Conservation (phyloP, 2,888 invertebrate genomes). For the Euzetes globulus region DNA sequence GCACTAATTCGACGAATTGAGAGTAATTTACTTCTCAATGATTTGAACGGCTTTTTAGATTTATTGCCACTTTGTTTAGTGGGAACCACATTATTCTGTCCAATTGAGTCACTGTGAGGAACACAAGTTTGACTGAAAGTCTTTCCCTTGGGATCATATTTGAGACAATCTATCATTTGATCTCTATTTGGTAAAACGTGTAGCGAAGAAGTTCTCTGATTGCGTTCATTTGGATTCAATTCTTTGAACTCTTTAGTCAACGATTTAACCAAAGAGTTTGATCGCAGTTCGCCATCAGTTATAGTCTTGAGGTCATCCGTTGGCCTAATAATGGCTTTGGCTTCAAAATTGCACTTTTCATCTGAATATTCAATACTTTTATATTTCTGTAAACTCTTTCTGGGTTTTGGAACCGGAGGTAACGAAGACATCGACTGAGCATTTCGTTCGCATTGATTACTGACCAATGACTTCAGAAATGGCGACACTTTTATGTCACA, state of each 20-base stretch:
- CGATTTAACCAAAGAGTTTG: constrained; percentile 4
- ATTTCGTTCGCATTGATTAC: neutral
- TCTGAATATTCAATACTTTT: neutral
- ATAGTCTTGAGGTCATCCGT: neutral
- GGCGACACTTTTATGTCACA: constrained; percentile 8
- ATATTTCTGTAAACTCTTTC: constrained; percentile 7
- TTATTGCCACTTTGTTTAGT: neutral
- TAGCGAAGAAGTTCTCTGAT: neutral
- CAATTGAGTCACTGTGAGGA: neutral
- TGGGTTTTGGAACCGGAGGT: neutral
- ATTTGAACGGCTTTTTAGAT: constrained; percentile 6
- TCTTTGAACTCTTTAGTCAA: neutral
- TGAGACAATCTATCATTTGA: neutral
- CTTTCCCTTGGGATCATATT: neutral
- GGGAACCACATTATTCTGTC: neutral
- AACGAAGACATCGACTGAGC: neutral
- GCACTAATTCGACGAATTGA: constrained; percentile 9
- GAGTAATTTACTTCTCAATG: constrained; percentile 13
- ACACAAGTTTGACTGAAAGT: neutral
- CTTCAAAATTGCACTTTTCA: neutral
- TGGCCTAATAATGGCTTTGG: neutral
- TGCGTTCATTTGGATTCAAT: neutral
- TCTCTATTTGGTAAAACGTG: neutral
- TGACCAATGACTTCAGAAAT: neutral
- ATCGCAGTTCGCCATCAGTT: neutral